Percentiles rank a stretch among this genome's conserved stretches.
Evolutionary conservation across 2,888 invertebrate species (phyloP).

Genomic region (Drosophila subquinaria): DNA sequence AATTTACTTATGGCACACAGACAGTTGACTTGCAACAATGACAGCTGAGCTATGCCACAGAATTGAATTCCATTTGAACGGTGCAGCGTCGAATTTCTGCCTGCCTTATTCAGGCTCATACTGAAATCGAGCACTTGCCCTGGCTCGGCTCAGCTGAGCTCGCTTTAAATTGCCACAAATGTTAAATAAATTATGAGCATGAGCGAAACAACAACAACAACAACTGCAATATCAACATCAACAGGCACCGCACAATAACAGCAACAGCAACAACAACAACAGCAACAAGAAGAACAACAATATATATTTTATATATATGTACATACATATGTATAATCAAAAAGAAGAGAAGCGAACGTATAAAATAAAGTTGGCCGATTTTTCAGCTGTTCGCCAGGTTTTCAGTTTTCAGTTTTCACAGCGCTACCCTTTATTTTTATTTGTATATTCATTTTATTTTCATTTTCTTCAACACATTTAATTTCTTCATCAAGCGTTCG

Average conservation of each 20-base stretch:
- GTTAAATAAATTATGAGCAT: conserved; percentile 70
- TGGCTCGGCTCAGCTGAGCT: conserved; percentile 21
- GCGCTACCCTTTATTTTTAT: conserved; percentile 5
- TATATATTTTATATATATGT: conserved; percentile 3
- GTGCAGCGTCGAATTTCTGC: conserved; percentile 1
- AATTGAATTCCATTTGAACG: conserved; percentile 39
- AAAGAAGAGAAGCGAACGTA: conserved; percentile 29
- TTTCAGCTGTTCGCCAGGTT: conserved; percentile 38
- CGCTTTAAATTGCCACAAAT: conserved; percentile 67
- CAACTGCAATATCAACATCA: conserved; percentile 23
- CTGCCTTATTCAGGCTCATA: conserved; percentile 5
- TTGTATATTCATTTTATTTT: conserved; percentile 19
- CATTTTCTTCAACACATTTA: conserved; percentile 44
- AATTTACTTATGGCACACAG: background rate
- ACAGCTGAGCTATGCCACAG: conserved; percentile 5
- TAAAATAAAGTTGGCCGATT: conserved; percentile 67
- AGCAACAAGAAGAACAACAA: conserved; percentile 7
- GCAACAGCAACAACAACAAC: conserved; percentile 34
- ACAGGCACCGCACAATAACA: conserved; percentile 22
- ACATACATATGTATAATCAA: conserved; percentile 2
- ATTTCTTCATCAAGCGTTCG: conserved; percentile 34
- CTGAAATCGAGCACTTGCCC: conserved; percentile 10
- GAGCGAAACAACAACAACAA: conserved; percentile 33
- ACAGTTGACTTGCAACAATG: background rate
- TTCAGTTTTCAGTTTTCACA: conserved; percentile 23